These are phyloP conservation scores for Odontophorus gujanensis DNA, from an alignment of 2,113 vertebrate species.

Conservation along the genomic window DNA sequence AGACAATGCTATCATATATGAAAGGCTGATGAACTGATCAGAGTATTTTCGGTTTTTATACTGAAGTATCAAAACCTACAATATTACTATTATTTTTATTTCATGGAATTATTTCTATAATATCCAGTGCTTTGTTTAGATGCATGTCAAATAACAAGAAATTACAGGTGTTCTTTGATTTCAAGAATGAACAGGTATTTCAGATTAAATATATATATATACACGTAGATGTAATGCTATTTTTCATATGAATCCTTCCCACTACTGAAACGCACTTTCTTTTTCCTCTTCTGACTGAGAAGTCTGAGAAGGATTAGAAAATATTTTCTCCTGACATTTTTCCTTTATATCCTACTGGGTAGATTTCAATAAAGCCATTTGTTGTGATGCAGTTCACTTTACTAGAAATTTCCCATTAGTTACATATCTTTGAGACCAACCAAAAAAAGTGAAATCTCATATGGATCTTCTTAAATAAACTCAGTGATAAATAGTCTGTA, in stretches of 20 bases:
- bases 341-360: slow-evolving; percentile 8
- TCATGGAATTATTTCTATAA: background rate
- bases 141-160: background rate
- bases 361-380: slow-evolving; percentile 46
- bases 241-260: background rate
- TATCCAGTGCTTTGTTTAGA: background rate
- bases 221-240: rapidly evolving
- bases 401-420: slow-evolving; percentile 22
- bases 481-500: slow-evolving; percentile 22
- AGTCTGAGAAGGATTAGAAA: background rate
- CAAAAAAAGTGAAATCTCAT: background rate
- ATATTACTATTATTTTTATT: background rate
- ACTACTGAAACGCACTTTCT: background rate
- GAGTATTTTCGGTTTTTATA: background rate
- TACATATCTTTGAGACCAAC: slow-evolving; percentile 2
- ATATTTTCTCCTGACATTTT: background rate
- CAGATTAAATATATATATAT: background rate
- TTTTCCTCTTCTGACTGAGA: background rate
- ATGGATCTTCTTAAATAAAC: slow-evolving; percentile 45
- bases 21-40: background rate
- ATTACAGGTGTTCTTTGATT: background rate
- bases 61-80: background rate
- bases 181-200: background rate
- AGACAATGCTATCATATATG: background rate
- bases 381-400: slow-evolving; percentile 15